Percentiles rank a stretch among this genome's conserved stretches.
These are phyloP conservation scores for Potamilus streckersoni DNA, from an alignment of 1,140 invertebrate genomes.

Conservation along the genomic window DNA sequence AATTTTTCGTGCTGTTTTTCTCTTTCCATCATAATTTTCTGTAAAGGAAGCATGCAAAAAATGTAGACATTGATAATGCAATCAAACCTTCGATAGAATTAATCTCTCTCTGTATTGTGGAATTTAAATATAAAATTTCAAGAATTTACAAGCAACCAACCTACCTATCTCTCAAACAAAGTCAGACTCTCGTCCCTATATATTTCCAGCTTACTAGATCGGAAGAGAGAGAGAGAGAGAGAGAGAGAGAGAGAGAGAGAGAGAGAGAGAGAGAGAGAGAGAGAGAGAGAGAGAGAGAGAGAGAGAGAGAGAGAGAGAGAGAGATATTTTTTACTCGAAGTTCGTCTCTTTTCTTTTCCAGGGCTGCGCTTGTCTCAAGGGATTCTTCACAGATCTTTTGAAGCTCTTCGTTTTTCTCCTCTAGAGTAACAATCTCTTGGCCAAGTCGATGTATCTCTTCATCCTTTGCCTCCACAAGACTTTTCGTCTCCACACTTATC, in stretches of 20 bases:
- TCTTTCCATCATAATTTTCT: conserved; percentile 39
- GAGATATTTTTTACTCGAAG: conserved; percentile 20
- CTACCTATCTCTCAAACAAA: too few species aligned
- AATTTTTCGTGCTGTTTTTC: conserved; percentile 45
- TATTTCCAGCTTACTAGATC: too few species aligned
- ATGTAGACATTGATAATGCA: background rate
- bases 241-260: too few species aligned
- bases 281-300: too few species aligned
- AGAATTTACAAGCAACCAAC: too few species aligned
- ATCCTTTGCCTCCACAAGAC: conserved; percentile 27
- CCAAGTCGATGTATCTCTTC: conserved; percentile 12
- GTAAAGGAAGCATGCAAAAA: background rate
- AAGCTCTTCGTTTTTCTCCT: conserved; percentile 29
- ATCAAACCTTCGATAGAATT: too few species aligned
- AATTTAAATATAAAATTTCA: too few species aligned
- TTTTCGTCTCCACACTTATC: conserved; percentile 25
- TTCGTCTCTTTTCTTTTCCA: conserved; percentile 22
- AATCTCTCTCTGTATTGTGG: too few species aligned
- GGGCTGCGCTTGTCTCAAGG: conserved; percentile 10
- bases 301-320: too few species aligned
- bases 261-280: too few species aligned
- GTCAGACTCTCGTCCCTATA: too few species aligned
- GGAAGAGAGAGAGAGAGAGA: too few species aligned
- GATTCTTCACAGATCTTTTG: conserved; percentile 31
- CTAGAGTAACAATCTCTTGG: conserved; percentile 13